These are phyloP conservation scores for Terrapene triunguis DNA, from an alignment of 2,113 vertebrate genomes.

Conservation along the genomic window DNA sequence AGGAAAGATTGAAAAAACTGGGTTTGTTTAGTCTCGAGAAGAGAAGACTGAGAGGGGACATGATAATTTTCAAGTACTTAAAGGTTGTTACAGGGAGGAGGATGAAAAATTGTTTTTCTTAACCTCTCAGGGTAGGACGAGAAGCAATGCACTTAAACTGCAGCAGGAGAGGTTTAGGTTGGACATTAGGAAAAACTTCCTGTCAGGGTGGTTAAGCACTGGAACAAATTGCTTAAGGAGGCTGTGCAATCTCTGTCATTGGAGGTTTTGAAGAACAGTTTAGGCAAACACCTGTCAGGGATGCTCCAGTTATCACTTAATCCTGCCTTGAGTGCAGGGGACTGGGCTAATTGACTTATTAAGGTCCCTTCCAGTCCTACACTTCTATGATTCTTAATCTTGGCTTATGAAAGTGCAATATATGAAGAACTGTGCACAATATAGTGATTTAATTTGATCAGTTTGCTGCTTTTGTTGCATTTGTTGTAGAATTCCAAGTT, in stretches of 20 bases:
- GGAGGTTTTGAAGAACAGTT: background rate
- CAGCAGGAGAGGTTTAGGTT: too few species aligned
- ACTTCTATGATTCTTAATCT: background rate
- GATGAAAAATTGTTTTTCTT: background rate
- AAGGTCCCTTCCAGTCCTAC: background rate
- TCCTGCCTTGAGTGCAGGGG: background rate
- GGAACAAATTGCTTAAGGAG: too few species aligned
- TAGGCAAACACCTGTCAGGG: background rate
- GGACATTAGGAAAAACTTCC: too few species aligned
- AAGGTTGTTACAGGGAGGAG: background rate
- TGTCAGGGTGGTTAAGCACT: too few species aligned
- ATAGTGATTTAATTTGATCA: background rate
- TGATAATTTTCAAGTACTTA: background rate
- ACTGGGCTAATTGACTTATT: background rate
- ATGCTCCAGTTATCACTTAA: background rate
- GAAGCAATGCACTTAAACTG: too few species aligned
- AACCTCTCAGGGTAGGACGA: too few species aligned
- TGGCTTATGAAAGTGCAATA: conserved; percentile 21
- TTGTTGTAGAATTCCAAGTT: background rate
- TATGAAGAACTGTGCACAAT: conserved; percentile 15
- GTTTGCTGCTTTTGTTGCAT: conserved; percentile 7
- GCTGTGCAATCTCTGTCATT: background rate
- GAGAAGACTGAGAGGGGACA: background rate
- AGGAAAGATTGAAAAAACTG: too few species aligned
- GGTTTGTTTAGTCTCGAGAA: background rate